Evolutionary conservation across 2,113 vertebrate species (phyloP).

Genomic region (Tylochromis polylepis): DNA sequence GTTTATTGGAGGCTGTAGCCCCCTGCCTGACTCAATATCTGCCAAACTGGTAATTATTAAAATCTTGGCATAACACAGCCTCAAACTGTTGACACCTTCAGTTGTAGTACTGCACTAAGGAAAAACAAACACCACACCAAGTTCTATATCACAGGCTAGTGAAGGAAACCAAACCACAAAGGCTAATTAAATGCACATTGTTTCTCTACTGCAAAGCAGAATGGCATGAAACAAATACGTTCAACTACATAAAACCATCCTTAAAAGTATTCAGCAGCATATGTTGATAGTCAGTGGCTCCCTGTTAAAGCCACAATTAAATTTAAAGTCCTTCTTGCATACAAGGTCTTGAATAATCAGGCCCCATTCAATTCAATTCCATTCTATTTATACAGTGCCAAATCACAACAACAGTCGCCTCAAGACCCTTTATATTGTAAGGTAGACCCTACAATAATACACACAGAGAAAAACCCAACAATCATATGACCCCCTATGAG

Average conservation of each 20-base stretch:
- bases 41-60: not conserved
- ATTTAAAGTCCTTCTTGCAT: not conserved
- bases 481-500: not conserved
- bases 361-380: not conserved
- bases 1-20: not conserved
- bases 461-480: not conserved
- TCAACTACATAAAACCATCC: rapidly evolving
- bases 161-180: not conserved
- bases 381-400: not conserved
- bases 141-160: not conserved
- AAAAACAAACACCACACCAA: not conserved
- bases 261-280: not conserved
- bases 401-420: not conserved
- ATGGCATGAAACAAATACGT: rapidly evolving
- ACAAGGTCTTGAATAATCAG: not conserved
- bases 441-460: rapidly evolving
- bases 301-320: not conserved
- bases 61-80: not conserved
- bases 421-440: not conserved
- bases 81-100: not conserved
- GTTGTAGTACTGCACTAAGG: not conserved
- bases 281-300: not conserved
- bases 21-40: not conserved
- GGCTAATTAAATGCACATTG: not conserved
- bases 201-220: not conserved